These are phyloP conservation scores for Mesitornis unicolor DNA, from an alignment of 2,113 vertebrate species.

Conservation along the genomic window DNA sequence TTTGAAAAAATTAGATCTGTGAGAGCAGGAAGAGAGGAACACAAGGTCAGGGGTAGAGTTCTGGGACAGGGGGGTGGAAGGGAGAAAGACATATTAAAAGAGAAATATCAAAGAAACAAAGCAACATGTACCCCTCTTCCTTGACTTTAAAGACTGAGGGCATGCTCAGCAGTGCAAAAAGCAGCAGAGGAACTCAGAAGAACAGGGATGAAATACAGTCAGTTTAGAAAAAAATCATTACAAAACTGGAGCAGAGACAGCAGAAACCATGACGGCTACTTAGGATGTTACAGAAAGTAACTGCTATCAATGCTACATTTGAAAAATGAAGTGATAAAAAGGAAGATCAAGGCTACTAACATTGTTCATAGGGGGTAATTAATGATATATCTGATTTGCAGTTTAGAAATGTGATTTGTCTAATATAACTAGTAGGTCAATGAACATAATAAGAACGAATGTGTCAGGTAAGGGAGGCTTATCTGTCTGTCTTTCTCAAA, in stretches of 20 bases:
- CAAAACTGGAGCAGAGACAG: neutral
- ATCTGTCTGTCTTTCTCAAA: neutral
- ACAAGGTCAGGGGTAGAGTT: neutral
- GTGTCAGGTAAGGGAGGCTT: neutral
- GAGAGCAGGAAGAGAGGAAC: neutral
- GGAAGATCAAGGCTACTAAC: neutral
- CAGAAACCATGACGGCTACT: neutral
- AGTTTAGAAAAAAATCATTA: neutral
- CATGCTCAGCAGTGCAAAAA: neutral
- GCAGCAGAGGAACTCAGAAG: neutral
- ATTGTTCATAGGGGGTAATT: neutral
- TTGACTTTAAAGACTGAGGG: neutral
- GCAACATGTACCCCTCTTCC: neutral
- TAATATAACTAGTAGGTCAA: neutral
- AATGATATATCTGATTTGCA: neutral
- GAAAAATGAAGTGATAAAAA: neutral
- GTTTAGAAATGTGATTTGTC: neutral
- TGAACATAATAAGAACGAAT: neutral
- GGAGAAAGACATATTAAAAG: neutral
- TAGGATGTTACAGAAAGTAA: neutral
- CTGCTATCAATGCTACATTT: neutral
- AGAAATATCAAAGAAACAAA: neutral
- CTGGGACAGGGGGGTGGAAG: fast-evolving
- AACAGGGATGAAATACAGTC: neutral
- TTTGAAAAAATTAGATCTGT: neutral